Evolutionary conservation across 2,888 invertebrate species (phyloP).

Genomic region (Torymus tubicola): DNA sequence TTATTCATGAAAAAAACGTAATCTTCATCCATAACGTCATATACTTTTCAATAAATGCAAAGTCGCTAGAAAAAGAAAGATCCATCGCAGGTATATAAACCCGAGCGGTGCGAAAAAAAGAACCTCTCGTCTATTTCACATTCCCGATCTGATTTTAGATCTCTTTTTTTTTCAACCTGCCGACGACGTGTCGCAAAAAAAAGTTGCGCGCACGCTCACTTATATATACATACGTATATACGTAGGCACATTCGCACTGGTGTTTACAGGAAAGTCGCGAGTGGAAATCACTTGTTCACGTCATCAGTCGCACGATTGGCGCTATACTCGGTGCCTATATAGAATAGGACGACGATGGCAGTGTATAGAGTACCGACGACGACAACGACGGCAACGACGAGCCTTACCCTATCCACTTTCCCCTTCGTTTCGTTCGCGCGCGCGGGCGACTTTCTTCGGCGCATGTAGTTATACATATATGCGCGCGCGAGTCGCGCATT

Average conservation of each 20-base stretch:
- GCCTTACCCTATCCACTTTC: constrained; percentile 68
- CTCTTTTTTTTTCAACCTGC: not conserved
- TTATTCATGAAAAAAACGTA: no score
- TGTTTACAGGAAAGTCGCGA: constrained; percentile 44
- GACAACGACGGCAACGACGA: constrained; percentile 41
- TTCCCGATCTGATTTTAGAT: constrained; percentile 28
- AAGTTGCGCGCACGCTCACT: no score
- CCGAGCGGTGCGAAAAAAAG: no score
- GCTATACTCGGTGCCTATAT: not conserved
- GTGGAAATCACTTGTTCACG: constrained; percentile 39
- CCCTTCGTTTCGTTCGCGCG: constrained; percentile 64
- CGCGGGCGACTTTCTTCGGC: constrained; percentile 69
- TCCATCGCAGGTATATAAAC: no score
- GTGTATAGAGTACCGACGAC: no score
- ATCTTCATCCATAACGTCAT: no score
- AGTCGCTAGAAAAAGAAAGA: no score
- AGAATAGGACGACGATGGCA: constrained; percentile 49
- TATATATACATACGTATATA: no score
- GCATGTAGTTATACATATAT: not conserved
- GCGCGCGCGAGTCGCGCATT: constrained; percentile 56
- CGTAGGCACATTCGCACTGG: not conserved
- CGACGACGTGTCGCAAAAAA: not conserved
- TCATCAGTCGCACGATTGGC: constrained; percentile 36
- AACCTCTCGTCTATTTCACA: not conserved
- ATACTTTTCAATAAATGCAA: no score